phyloP scores from a whole-genome alignment of 2,797 vertebrate species.

The Vireo griseus region DNA sequence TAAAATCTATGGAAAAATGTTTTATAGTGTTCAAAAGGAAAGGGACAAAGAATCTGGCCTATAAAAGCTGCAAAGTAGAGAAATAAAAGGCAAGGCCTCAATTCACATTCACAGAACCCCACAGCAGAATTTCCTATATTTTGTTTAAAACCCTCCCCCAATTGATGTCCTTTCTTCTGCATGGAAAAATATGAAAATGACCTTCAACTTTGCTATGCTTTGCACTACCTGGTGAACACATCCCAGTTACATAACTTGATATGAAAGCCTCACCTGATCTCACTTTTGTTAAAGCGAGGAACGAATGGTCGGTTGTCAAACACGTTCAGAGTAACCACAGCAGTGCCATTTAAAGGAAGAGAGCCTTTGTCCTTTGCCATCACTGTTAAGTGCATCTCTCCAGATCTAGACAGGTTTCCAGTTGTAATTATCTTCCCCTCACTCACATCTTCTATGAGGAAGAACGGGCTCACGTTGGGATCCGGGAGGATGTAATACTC shows the following conservation, averaged over 20 bases:
- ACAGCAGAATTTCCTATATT: not conserved
- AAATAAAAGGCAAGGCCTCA: not conserved
- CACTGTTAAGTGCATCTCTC: constrained; percentile 36
- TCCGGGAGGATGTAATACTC: constrained; percentile 54
- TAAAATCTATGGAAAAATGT: not conserved
- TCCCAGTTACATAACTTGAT: not conserved
- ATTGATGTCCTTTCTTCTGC: not conserved
- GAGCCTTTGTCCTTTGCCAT: constrained; percentile 62
- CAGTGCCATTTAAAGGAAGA: constrained; percentile 44
- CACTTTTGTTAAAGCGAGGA: constrained; percentile 12
- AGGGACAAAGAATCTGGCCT: not conserved
- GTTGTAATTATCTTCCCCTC: constrained; percentile 58
- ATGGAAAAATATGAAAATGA: not conserved
- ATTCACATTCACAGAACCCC: not conserved
- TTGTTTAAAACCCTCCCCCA: rapidly evolving
- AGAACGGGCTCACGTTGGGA: not conserved
- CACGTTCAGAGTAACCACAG: constrained; percentile 17
- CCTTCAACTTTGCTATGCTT: not conserved
- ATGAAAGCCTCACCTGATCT: constrained; percentile 57
- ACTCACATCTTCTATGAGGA: constrained; percentile 49
- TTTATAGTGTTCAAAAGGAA: not conserved
- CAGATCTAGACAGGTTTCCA: constrained; percentile 33
- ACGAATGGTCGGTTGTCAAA: constrained; percentile 1
- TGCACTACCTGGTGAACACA: not conserved
- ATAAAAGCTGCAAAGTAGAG: not conserved